Evolutionary conservation across 2,888 invertebrate genomes (phyloP).

Genomic region (Eristalis tenax): DNA sequence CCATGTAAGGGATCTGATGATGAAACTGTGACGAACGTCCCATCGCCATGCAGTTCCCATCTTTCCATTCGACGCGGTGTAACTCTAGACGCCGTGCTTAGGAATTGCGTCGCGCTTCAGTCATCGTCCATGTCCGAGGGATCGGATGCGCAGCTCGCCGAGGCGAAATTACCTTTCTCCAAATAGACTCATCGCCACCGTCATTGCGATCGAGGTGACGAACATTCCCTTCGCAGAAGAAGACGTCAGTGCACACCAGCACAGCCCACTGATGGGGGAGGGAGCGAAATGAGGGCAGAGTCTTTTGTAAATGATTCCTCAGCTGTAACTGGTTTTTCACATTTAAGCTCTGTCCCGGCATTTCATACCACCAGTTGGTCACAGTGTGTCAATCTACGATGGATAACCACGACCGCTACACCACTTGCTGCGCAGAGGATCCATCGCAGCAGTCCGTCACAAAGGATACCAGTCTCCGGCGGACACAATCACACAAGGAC

Average conservation of each 20-base stretch:
- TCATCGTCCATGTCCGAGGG: conserved; percentile 54
- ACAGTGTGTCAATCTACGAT: conserved; percentile 64
- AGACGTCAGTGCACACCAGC: not conserved
- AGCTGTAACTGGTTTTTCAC: conserved; percentile 80
- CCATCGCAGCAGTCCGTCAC: no score
- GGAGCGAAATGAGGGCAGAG: conserved; percentile 58
- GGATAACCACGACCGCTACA: conserved; percentile 50
- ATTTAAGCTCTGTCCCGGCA: conserved; percentile 76
- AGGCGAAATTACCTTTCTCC: conserved; percentile 60
- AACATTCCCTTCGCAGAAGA: conserved; percentile 11
- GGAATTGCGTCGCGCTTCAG: conserved; percentile 67
- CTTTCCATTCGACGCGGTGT: conserved; percentile 33
- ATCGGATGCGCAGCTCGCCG: conserved; percentile 46
- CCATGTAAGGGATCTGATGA: conserved; percentile 48
- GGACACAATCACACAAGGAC: conserved; percentile 27
- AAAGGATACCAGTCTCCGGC: conserved; percentile 35
- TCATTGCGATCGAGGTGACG: conserved; percentile 62
- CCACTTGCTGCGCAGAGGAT: not conserved
- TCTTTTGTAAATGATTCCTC: conserved; percentile 79
- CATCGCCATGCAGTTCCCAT: conserved; percentile 16
- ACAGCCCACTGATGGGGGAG: not conserved
- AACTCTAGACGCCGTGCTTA: conserved; percentile 63
- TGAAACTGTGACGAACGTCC: conserved; percentile 45
- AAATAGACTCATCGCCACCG: conserved; percentile 65
- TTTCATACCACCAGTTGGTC: conserved; percentile 64